Percentiles rank a stretch among this genome's conserved stretches.
Conservation (phyloP, 2,888 invertebrate genomes). For the Thyatira batis region DNA sequence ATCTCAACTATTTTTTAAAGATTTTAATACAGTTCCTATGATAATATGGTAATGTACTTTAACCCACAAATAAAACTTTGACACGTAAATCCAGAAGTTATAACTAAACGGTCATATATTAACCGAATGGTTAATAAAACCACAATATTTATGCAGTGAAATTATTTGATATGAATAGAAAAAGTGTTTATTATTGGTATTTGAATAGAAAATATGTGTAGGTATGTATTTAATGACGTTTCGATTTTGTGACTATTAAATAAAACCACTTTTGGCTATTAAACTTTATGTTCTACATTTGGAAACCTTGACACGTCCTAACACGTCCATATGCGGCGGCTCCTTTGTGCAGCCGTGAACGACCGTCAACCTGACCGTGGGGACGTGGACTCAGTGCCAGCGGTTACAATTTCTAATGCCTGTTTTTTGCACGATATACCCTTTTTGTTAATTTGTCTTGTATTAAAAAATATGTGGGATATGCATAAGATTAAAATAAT, state of each 20-base stretch:
- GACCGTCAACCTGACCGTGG: conserved; percentile 24
- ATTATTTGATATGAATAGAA: conserved; percentile 10
- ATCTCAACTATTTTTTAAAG: too few relatives aligned
- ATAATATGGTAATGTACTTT: too few relatives aligned
- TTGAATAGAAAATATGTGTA: conserved; percentile 17
- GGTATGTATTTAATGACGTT: conserved; percentile 22
- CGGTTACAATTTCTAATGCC: conserved; percentile 16
- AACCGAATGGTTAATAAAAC: not conserved
- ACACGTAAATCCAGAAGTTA: not conserved
- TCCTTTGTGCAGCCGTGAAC: conserved; percentile 53
- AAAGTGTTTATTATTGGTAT: conserved; percentile 14
- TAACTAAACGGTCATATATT: not conserved
- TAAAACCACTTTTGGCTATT: conserved; percentile 37
- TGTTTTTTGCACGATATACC: too few relatives aligned
- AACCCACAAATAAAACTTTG: not conserved
- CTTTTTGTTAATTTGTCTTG: too few relatives aligned
- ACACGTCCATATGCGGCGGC: conserved; percentile 50
- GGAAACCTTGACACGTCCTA: conserved; percentile 51
- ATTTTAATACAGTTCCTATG: too few relatives aligned
- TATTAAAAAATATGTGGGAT: too few relatives aligned
- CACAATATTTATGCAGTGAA: conserved; percentile 5
- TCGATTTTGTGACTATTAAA: conserved; percentile 33
- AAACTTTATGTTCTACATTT: conserved; percentile 46
- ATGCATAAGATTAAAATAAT: too few relatives aligned
- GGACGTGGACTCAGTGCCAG: conserved; percentile 21